Conservation (phyloP, 2,797 vertebrate genomes). For the Morelia viridis region DNA sequence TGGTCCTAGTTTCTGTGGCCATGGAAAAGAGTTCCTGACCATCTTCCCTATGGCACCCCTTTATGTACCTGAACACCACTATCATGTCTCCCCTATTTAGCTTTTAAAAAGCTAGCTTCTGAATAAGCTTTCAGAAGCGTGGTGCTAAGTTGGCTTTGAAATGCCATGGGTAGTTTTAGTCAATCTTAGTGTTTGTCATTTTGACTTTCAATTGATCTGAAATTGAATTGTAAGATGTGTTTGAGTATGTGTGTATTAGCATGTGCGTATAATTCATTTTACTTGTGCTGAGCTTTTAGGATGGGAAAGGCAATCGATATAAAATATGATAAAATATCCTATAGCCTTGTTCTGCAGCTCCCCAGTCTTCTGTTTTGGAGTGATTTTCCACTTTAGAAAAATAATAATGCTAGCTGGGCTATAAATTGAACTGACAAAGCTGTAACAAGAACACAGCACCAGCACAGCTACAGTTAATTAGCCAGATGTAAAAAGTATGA, state of each 20-base stretch:
- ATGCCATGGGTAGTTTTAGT: background rate
- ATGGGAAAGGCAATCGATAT: background rate
- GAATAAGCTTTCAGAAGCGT: background rate
- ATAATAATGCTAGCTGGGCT: background rate
- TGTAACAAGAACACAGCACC: fast-evolving
- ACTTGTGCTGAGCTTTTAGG: background rate
- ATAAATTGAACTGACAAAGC: constrained; percentile 10
- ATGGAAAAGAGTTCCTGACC: too few species aligned
- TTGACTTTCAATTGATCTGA: background rate
- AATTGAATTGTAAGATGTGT: background rate
- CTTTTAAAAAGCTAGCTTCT: background rate
- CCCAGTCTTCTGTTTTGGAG: background rate
- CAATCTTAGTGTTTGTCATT: background rate
- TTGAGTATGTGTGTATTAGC: background rate
- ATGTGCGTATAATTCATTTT: background rate
- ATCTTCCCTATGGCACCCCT: too few species aligned
- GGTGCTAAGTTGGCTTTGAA: background rate
- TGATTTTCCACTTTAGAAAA: background rate
- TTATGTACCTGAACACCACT: too few species aligned
- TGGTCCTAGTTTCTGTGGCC: too few species aligned
- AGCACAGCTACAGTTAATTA: background rate
- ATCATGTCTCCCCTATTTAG: too few species aligned
- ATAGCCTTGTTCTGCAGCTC: background rate
- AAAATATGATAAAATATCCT: background rate
- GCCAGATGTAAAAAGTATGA: background rate